Base-by-base conservation (phyloP, 2,113 vertebrate genomes). In the Gymnorhina tibicen region DNA sequence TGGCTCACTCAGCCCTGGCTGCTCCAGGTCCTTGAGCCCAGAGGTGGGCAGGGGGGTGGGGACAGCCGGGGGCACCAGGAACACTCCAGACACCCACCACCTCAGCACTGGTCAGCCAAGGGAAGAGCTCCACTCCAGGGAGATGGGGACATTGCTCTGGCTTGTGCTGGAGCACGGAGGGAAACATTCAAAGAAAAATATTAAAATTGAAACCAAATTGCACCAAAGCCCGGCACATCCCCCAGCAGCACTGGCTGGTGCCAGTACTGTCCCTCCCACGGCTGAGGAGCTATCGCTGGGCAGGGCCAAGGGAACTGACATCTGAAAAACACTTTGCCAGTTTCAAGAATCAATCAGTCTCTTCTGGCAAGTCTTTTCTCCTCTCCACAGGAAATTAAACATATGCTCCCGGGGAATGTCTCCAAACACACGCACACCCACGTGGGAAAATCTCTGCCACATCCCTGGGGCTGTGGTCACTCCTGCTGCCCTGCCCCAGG, bases 231-330 rank as follows among this genome's bases (percentile, higher is more conserved):
- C 35, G 10, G 39, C 58, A 18, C 1, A 0, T 7, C 16, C 62
- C 0, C 2, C 46, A 28, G 82, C 5, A 4, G 67, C 8, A 0
- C 6, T 7, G 6, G 15, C 74, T 33, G 70, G 22, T 20, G 56
- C 80, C 27, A 12, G 66, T 11, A 10, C 82, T 74, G 42, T 15
- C 16, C 33, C 64, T 63, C 21, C 6, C 12, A 41, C 0, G 2
- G 1, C 10, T 19, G 73, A 10, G 12, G 28, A 30, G 32, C 44
- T 10, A 1, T 23, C 1, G 0, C 42, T n/a, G 15, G 73, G 46
- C 52, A 35, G 68, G 74, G 24, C n/a, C 39, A 2, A 32, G 37
- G 47, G 23, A 53, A 21, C 7, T 46, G 7, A 39, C 58, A 13
- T 17, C 26, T 26, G 16, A 14, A 37, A 66, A 67, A 52, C 8